These are phyloP conservation scores for Drosophila takahashii DNA, from an alignment of 1,140 invertebrate species.

Conservation along the genomic window DNA sequence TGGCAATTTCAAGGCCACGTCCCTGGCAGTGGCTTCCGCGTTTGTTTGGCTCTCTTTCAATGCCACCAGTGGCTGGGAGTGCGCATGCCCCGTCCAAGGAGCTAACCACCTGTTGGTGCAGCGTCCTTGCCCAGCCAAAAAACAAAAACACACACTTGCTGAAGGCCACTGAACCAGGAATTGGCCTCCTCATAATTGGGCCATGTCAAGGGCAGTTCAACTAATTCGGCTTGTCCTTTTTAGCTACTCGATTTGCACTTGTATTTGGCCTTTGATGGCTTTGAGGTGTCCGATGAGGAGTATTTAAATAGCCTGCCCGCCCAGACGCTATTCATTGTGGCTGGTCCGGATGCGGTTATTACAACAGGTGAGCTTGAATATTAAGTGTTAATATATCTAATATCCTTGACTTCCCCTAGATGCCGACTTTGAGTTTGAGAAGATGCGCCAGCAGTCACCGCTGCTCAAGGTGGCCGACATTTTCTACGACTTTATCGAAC, in stretches of 20 bases:
- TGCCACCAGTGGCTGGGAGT: constrained; percentile 40
- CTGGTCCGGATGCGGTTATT: constrained; percentile 87
- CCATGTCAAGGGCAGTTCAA: constrained; percentile 57
- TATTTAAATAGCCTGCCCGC: constrained; percentile 90
- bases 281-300: constrained; percentile 89
- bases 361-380: constrained; percentile 87
- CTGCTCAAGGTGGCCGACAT: constrained; percentile 76
- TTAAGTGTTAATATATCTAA: background rate
- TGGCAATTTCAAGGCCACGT: constrained; percentile 72
- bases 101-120: constrained; percentile 62
- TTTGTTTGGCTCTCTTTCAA: constrained; percentile 60
- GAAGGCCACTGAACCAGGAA: constrained; percentile 46
- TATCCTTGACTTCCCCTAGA: constrained; percentile 35
- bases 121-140: constrained; percentile 7
- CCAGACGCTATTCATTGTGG: constrained; percentile 90
- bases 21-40: constrained; percentile 62
- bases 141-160: constrained; percentile 17
- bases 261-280: constrained; percentile 89
- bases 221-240: constrained; percentile 13
- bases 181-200: constrained; percentile 12
- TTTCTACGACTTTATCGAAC: constrained; percentile 79
- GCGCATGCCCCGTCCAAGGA: constrained; percentile 58
- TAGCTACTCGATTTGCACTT: constrained; percentile 83
- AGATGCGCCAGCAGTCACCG: constrained; percentile 71
- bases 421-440: constrained; percentile 78